Conservation (phyloP, 2,797 vertebrate species). For the Cossypha niveicapilla region DNA sequence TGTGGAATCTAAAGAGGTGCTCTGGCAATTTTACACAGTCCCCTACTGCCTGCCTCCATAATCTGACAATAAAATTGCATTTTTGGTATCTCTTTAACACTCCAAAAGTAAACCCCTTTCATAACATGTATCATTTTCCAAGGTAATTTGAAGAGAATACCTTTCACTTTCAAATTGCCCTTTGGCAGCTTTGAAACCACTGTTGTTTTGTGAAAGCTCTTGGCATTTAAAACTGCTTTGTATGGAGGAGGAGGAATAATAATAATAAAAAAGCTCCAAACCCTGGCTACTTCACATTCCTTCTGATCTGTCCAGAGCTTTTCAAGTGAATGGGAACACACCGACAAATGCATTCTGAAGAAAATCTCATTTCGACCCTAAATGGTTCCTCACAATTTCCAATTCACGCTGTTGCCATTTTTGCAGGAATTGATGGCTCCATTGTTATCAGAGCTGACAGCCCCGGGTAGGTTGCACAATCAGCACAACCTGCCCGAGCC, state of each 20-base stretch:
- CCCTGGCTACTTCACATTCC: neutral
- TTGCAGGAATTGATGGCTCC: slow-evolving; percentile 68
- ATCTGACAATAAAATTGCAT: slow-evolving; percentile 20
- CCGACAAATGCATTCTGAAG: slow-evolving; percentile 46
- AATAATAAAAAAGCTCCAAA: neutral
- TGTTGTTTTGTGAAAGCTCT: slow-evolving; percentile 25
- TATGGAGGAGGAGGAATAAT: neutral
- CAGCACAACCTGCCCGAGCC: slow-evolving; percentile 6
- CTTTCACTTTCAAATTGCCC: slow-evolving; percentile 43
- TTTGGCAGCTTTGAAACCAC: slow-evolving; percentile 4
- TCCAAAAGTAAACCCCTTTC: slow-evolving; percentile 4
- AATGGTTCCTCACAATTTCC: slow-evolving; percentile 63
- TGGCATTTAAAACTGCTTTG: slow-evolving; percentile 43
- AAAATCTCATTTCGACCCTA: slow-evolving; percentile 63
- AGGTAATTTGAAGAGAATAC: slow-evolving; percentile 46
- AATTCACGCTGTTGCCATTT: slow-evolving; percentile 65
- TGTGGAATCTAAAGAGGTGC: neutral
- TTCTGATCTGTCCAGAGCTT: slow-evolving; percentile 53
- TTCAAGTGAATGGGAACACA: slow-evolving; percentile 17
- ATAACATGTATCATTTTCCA: slow-evolving; percentile 1
- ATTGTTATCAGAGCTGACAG: slow-evolving; percentile 73
- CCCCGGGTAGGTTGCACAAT: slow-evolving; percentile 51
- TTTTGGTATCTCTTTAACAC: slow-evolving; percentile 28
- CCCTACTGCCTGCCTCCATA: neutral
- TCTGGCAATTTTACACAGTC: neutral